A percentile compares a stretch with the other conserved stretches of the same genome.
phyloP scores from a whole-genome alignment of 2,888 invertebrate species.

The Macroteleia sp. region DNA sequence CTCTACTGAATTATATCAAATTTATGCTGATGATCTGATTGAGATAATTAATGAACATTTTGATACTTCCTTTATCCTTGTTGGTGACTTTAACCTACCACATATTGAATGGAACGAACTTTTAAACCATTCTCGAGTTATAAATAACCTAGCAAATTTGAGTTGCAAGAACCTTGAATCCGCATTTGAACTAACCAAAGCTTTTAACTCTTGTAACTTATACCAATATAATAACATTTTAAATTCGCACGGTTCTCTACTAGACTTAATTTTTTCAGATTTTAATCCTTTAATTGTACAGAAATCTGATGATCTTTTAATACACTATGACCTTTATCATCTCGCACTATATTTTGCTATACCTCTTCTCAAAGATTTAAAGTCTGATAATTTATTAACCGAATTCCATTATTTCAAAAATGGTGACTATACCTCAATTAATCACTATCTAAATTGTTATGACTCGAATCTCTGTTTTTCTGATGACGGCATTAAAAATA shows the following conservation, averaged over 20 bases:
- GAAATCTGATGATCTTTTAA: neutral
- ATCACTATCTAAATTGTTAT: too few relatives aligned
- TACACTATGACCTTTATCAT: neutral
- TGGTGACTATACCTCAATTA: too few relatives aligned
- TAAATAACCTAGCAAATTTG: neutral
- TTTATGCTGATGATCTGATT: neutral
- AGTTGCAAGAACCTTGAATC: neutral
- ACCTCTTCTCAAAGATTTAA: too few relatives aligned
- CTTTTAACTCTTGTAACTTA: neutral
- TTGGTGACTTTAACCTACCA: conserved; percentile 11
- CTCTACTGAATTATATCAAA: neutral
- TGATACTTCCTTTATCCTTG: neutral
- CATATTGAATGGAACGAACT: neutral
- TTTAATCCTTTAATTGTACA: neutral
- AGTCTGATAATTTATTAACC: too few relatives aligned
- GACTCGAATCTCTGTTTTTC: too few relatives aligned
- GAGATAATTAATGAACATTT: neutral
- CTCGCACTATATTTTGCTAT: too few relatives aligned
- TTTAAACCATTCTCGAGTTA: neutral
- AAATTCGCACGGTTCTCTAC: neutral
- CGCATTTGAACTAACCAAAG: neutral
- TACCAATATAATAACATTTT: neutral
- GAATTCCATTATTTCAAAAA: too few relatives aligned
- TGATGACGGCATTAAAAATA: too few relatives aligned
- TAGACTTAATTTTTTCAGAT: neutral